These are phyloP conservation scores for Amiota minor DNA, from an alignment of 2,888 invertebrate genomes.

Conservation along the genomic window DNA sequence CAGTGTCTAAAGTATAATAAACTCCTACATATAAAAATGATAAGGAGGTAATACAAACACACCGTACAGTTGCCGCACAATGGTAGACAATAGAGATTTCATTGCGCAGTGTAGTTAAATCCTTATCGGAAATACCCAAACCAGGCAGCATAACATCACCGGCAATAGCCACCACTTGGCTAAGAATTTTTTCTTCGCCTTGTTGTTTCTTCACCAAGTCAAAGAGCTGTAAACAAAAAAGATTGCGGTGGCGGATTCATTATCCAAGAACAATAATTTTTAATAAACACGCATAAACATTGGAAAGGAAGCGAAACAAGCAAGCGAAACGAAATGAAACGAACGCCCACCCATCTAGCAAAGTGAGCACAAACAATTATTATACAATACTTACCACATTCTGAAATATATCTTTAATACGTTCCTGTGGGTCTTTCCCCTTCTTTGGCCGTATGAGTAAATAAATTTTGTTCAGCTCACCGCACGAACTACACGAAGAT, in stretches of 20 bases:
- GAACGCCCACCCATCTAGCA: background rate
- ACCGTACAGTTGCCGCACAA: constrained; percentile 81
- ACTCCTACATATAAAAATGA: background rate
- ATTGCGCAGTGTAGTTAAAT: constrained; percentile 78
- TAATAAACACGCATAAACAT: constrained; percentile 46
- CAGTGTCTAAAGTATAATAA: background rate
- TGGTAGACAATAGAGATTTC: constrained; percentile 91
- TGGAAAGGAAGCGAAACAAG: no score
- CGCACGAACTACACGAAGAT: constrained; percentile 77
- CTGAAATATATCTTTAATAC: constrained; percentile 86
- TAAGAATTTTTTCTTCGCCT: constrained; percentile 78
- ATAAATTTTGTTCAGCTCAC: constrained; percentile 84
- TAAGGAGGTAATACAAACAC: constrained; percentile 31
- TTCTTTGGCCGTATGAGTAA: constrained; percentile 88
- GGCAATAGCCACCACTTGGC: constrained; percentile 78
- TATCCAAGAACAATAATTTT: constrained; percentile 35
- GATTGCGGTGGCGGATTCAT: constrained; percentile 20
- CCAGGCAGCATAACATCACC: constrained; percentile 83
- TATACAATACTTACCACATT: constrained; percentile 80
- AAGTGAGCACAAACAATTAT: background rate
- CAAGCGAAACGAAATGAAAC: background rate
- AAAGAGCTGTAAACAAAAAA: constrained; percentile 79
- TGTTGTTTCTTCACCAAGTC: constrained; percentile 80
- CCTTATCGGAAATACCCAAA: constrained; percentile 80
- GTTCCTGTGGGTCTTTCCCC: constrained; percentile 84